phyloP scores from a whole-genome alignment of 2,888 invertebrate genomes.

The Entomobrya multifasciata region DNA sequence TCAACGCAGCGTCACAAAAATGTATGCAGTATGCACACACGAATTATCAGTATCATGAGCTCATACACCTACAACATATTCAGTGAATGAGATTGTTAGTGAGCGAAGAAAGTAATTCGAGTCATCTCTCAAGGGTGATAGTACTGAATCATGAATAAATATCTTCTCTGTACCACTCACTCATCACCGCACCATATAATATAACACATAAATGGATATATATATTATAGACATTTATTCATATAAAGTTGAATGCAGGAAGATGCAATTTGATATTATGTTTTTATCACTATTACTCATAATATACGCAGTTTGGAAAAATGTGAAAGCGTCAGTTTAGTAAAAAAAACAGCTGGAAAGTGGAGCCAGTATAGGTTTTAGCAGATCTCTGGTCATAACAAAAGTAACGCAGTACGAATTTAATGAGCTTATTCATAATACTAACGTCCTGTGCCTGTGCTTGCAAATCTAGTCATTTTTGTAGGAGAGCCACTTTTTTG shows the following conservation, averaged over 20 bases:
- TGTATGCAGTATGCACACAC: no score
- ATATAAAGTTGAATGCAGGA: no score
- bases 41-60: no score
- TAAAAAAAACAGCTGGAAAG: constrained; percentile 17
- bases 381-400: not conserved
- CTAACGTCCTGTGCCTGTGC: not conserved
- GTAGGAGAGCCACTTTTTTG: not conserved
- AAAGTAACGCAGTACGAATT: not conserved
- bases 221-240: no score
- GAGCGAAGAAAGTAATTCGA: constrained; percentile 27
- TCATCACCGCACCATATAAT: not conserved
- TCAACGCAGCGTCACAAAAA: not conserved
- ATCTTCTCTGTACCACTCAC: not conserved
- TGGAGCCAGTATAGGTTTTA: not conserved
- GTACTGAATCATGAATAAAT: constrained; percentile 18
- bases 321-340: not conserved
- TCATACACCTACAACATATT: no score
- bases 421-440: not conserved
- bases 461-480: not conserved
- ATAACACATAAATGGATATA: not conserved
- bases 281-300: not conserved
- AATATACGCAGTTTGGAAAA: not conserved
- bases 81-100: constrained; percentile 15
- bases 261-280: not conserved
- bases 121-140: constrained; percentile 33